A percentile compares a stretch with the other conserved stretches of the same genome.
phyloP scores from a whole-genome alignment of 2,888 invertebrate species.

The Lithophane leautieri region DNA sequence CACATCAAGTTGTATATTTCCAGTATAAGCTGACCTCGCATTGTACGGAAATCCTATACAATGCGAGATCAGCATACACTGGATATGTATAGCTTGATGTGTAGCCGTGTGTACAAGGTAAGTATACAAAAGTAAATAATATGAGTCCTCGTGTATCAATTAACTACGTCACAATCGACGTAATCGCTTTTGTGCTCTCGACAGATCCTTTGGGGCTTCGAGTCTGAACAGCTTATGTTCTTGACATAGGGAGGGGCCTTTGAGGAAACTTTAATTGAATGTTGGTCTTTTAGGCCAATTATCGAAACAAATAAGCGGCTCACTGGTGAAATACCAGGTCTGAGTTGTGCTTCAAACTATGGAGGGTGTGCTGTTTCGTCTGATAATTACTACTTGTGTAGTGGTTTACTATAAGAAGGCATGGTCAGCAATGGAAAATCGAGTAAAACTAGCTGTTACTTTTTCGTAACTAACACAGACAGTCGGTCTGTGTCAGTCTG shows the following conservation, averaged over 20 bases:
- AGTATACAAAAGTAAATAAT: conserved; percentile 13
- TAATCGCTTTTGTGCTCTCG: neutral
- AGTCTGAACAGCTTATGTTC: neutral
- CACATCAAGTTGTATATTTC: too few species aligned
- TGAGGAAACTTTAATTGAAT: neutral
- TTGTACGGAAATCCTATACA: too few species aligned
- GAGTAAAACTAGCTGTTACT: neutral
- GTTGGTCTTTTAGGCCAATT: neutral
- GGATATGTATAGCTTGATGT: too few species aligned
- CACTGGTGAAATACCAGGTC: neutral
- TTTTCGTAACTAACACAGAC: neutral
- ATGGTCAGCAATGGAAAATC: neutral
- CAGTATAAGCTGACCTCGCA: too few species aligned
- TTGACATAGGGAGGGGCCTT: neutral
- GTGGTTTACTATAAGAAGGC: too few species aligned
- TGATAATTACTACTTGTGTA: neutral
- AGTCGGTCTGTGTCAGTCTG: too few species aligned
- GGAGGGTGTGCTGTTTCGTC: neutral
- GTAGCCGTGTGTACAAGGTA: too few species aligned
- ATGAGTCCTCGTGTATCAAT: neutral
- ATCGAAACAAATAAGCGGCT: neutral
- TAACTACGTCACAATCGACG: neutral
- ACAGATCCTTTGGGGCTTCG: neutral
- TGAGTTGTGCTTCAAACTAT: neutral
- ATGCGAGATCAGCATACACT: too few species aligned